Conservation (phyloP, 2,113 vertebrate genomes). For the Dunckerocampus dactyliophorus region DNA sequence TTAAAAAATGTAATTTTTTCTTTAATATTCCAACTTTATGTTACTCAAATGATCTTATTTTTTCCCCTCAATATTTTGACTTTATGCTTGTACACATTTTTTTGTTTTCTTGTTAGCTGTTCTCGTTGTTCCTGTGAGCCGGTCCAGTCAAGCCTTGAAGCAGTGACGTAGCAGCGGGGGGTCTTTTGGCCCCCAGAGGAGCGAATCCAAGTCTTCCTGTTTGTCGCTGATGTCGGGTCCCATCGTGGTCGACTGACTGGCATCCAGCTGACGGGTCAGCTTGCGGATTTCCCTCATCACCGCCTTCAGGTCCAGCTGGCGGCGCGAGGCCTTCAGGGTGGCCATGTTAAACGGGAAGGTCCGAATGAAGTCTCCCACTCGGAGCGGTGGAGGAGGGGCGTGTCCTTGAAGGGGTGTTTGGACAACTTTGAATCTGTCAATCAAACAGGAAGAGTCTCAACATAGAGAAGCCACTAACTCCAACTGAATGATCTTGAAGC, state of each 20-base stretch:
- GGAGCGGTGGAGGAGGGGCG: conserved; percentile 38
- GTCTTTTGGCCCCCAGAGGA: conserved; percentile 66
- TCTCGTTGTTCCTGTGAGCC: too few species aligned
- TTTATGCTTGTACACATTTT: too few species aligned
- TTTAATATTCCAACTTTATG: too few species aligned
- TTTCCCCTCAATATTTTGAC: too few species aligned
- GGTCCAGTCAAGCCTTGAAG: conserved; percentile 1
- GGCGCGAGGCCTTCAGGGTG: conserved; percentile 68
- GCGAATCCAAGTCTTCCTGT: conserved; percentile 40
- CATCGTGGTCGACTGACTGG: conserved; percentile 4
- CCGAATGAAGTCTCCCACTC: conserved; percentile 76
- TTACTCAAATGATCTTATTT: too few species aligned
- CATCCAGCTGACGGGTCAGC: conserved; percentile 43
- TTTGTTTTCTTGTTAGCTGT: too few species aligned
- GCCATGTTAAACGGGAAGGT: conserved; percentile 79
- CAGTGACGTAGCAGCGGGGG: conserved; percentile 54
- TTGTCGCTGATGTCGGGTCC: not conserved
- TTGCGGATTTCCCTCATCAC: conserved; percentile 74
- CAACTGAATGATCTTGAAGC: too few species aligned
- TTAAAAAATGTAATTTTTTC: too few species aligned
- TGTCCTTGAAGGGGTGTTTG: conserved; percentile 2
- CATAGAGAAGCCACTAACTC: not conserved
- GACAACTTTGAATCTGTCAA: not conserved
- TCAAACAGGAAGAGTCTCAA: not conserved
- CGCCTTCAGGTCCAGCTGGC: conserved; percentile 58